Base-by-base conservation (phyloP, 2,888 invertebrate genomes). In the Cetonia aurata region DNA sequence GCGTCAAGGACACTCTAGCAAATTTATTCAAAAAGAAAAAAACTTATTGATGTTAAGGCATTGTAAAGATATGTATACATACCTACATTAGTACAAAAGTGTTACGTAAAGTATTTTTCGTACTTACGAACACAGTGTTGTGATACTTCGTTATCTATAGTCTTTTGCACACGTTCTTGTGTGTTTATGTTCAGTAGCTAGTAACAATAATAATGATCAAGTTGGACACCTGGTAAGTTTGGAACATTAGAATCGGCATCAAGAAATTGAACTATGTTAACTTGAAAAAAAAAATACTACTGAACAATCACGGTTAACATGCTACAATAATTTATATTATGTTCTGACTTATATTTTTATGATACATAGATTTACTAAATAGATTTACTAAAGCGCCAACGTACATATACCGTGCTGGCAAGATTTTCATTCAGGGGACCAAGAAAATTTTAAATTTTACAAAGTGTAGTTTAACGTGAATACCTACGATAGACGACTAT, bases 1-100 rank as follows among this genome's bases (percentile, higher is more conserved):
- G 62, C 62, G 50, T 37, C 62, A 65, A 65, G 62, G 62, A 37
- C 50, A 65, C 12, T 50, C 6, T 9, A 10, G 50, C 37, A 65
- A 37, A 65, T 65, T 50, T 65, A 65, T 65, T 37, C 50, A 50
- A 65, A 65, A 65, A n/a, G n/a, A n/a, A n/a, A 65, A 65, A 50
- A 62, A 9, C 37, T 17, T 33, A 15, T 4, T 33, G 33, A 17
- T 65, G 50, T 50, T 44, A 50, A 50, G 25, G 25, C 25, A 25
- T 25, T 25, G 25, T 25, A 25, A 25, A n/a, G n/a, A 25, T 25
- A 25, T 25, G 25, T 25, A 1, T 25, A 25, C 37, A 48, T 62
- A 46, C 25, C 17, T 62, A 37, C 37, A 37, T 37, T 6, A 3
- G 10, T 9, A 37, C 37, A 37, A 37, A 37, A 10, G 37, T 37